phyloP scores from a whole-genome alignment of 2,888 invertebrate species.

The Lithophane ornitopus region DNA sequence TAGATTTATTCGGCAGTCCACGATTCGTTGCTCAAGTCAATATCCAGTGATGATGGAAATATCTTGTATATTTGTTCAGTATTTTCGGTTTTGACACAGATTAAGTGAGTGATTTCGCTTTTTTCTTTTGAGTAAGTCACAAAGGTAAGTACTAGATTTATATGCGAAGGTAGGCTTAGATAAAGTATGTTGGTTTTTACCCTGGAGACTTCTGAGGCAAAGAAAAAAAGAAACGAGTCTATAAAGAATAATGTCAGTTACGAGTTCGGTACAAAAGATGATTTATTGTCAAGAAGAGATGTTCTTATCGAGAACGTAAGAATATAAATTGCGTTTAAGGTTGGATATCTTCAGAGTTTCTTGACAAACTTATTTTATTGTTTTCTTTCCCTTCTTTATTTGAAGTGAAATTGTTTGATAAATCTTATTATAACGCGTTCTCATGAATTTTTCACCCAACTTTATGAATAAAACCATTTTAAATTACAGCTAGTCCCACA shows the following conservation, averaged over 20 bases:
- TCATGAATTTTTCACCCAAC: neutral
- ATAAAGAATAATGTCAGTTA: constrained; percentile 49
- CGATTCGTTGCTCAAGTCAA: constrained; percentile 44
- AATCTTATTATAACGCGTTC: neutral
- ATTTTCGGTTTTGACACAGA: constrained; percentile 39
- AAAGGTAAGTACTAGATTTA: constrained; percentile 51
- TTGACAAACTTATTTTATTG: constrained; percentile 20
- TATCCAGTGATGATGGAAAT: constrained; percentile 59
- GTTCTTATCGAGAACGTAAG: constrained; percentile 39
- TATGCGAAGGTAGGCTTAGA: constrained; percentile 30
- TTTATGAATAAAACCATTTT: constrained; percentile 5
- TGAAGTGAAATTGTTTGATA: neutral
- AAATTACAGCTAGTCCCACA: constrained; percentile 18
- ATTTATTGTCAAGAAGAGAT: constrained; percentile 47
- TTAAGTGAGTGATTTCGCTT: constrained; percentile 55
- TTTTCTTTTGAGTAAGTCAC: constrained; percentile 24
- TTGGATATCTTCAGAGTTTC: neutral
- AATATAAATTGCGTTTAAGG: constrained; percentile 41
- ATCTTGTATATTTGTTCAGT: constrained; percentile 53
- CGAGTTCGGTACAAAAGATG: constrained; percentile 49
- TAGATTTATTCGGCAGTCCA: constrained; percentile 68
- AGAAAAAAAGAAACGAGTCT: constrained; percentile 27
- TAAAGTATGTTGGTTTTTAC: constrained; percentile 14
- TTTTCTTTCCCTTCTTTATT: neutral
- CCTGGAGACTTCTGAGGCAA: constrained; percentile 23